Conservation (phyloP, 2,797 vertebrate species). For the Falco biarmicus region DNA sequence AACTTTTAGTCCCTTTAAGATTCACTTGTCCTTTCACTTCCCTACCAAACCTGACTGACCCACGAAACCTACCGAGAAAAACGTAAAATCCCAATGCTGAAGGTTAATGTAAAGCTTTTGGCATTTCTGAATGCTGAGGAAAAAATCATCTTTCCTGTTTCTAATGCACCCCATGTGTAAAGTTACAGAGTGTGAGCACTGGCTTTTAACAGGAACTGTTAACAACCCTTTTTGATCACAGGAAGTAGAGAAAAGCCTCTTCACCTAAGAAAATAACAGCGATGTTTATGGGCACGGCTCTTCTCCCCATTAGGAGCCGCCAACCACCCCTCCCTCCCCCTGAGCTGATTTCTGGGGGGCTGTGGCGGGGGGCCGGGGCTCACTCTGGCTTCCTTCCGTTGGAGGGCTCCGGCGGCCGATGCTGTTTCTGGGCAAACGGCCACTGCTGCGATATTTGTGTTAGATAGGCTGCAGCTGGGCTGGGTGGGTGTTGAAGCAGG, state of each 20-base stretch:
- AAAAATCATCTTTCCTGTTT: constrained; percentile 44
- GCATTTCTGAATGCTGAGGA: constrained; percentile 35
- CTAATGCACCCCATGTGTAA: constrained; percentile 65
- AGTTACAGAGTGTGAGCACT: not conserved
- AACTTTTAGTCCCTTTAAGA: not conserved
- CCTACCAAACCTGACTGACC: not conserved
- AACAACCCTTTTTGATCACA: constrained; percentile 54
- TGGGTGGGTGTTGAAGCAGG: constrained; percentile 35
- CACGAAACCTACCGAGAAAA: not conserved
- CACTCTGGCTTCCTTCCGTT: constrained; percentile 50
- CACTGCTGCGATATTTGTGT: constrained; percentile 38
- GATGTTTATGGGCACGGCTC: not conserved
- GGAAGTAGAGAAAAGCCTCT: constrained; percentile 24
- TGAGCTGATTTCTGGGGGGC: not conserved
- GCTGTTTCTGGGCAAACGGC: constrained; percentile 68
- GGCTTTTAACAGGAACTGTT: constrained; percentile 50
- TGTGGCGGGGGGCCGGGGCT: not conserved
- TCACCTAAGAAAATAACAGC: constrained; percentile 27
- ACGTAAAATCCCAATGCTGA: not conserved
- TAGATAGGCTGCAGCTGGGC: constrained; percentile 68
- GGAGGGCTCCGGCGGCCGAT: constrained; percentile 1
- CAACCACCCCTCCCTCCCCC: not conserved
- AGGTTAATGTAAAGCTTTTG: constrained; percentile 51
- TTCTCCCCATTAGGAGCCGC: not conserved
- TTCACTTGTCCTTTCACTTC: not conserved